Conservation (phyloP, 53 echinoderm and acorn worm species). For the Stichopus horrens region DNA sequence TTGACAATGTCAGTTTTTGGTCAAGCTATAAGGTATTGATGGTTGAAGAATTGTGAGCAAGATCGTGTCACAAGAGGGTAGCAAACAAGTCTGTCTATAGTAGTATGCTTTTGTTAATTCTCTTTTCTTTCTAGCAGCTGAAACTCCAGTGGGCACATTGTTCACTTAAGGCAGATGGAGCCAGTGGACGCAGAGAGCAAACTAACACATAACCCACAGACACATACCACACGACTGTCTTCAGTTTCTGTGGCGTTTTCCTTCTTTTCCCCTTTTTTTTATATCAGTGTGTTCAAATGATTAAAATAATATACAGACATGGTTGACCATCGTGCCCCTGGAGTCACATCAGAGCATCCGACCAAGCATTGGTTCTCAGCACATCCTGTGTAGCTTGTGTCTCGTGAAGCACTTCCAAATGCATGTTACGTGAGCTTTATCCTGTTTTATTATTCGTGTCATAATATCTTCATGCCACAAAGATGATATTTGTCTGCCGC, state of each 20-base stretch:
- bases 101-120: constrained; percentile 4
- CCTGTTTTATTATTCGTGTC: not conserved
- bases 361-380: not conserved
- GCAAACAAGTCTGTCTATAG: not conserved
- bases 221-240: too few species aligned
- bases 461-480: too few species aligned
- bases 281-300: too few species aligned
- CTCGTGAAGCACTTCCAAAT: not conserved
- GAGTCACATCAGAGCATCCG: too few species aligned
- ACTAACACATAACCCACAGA: too few species aligned
- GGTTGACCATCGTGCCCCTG: too few species aligned
- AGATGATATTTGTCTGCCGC: too few species aligned
- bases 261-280: too few species aligned
- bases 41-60: not conserved
- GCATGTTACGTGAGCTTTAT: not conserved
- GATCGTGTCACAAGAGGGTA: not conserved
- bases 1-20: constrained; percentile 1
- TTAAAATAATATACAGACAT: too few species aligned
- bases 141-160: not conserved
- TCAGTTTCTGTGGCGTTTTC: too few species aligned
- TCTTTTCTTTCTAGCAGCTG: constrained; percentile 2
- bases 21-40: not conserved
- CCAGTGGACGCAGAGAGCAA: not conserved
- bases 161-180: not conserved
- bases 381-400: not conserved